Evolutionary conservation across 1,140 invertebrate genomes (phyloP).

Genomic region (Armadillidium nasatum): DNA sequence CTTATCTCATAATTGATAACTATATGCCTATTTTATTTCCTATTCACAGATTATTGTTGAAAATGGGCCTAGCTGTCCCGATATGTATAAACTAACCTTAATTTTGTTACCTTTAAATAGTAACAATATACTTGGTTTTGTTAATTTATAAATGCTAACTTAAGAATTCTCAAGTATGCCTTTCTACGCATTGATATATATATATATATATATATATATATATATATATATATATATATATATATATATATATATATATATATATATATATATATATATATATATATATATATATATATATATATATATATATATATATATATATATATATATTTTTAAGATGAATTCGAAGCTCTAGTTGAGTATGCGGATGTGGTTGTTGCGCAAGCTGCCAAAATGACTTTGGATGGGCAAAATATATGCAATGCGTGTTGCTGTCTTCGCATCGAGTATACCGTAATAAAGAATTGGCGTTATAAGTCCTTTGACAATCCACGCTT

Average conservation of each 20-base stretch:
- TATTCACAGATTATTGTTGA: too few relatives aligned
- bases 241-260: constrained; percentile 17
- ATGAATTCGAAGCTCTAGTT: constrained; percentile 97
- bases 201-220: too few relatives aligned
- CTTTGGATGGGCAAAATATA: constrained; percentile 95
- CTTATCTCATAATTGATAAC: too few relatives aligned
- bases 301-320: constrained; percentile 27
- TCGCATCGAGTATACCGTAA: constrained; percentile 97
- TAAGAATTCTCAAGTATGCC: too few relatives aligned
- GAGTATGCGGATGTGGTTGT: constrained; percentile 94
- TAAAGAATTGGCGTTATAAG: constrained; percentile 94
- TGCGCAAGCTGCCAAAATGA: constrained; percentile 90
- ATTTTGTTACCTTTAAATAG: too few relatives aligned
- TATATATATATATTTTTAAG: constrained; percentile 58
- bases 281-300: constrained; percentile 30
- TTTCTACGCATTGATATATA: too few relatives aligned
- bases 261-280: constrained; percentile 26
- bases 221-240: too few relatives aligned
- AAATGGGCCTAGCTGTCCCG: too few relatives aligned
- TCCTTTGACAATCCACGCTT: constrained; percentile 98
- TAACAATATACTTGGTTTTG: too few relatives aligned
- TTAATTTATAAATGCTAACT: too few relatives aligned
- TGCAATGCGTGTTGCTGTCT: constrained; percentile 99
- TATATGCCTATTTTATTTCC: too few relatives aligned
- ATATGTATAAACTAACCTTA: too few relatives aligned